phyloP scores from a whole-genome alignment of 1,140 invertebrate species.

The Calephelis nemesis region DNA sequence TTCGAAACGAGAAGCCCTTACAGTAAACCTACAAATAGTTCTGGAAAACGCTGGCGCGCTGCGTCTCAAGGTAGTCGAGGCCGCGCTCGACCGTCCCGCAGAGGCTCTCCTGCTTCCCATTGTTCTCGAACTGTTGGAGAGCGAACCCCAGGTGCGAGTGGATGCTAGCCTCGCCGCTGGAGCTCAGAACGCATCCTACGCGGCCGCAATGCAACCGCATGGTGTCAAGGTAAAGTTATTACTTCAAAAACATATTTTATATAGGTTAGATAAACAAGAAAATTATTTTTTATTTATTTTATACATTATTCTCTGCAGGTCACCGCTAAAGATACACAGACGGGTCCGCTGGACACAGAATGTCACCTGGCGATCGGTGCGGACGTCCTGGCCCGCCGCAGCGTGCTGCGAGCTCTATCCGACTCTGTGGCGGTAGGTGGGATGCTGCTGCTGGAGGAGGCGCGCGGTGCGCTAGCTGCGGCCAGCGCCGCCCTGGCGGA shows the following conservation, averaged over 20 bases:
- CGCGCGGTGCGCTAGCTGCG: slow-evolving; percentile 77
- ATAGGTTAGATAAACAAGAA: not conserved
- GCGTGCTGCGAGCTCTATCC: slow-evolving; percentile 80
- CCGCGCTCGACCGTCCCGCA: slow-evolving; percentile 81
- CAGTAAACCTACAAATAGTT: slow-evolving; percentile 84
- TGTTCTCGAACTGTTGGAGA: slow-evolving; percentile 81
- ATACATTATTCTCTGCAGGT: slow-evolving; percentile 29
- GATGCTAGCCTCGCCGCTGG: slow-evolving; percentile 80
- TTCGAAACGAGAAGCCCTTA: slow-evolving; percentile 82
- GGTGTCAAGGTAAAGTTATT: slow-evolving; percentile 77
- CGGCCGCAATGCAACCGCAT: slow-evolving; percentile 74
- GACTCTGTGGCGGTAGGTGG: slow-evolving; percentile 85
- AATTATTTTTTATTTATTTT: not conserved
- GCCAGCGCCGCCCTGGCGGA: slow-evolving; percentile 61
- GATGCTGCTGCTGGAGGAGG: slow-evolving; percentile 89
- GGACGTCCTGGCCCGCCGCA: slow-evolving; percentile 80
- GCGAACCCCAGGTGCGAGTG: slow-evolving; percentile 84
- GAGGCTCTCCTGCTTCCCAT: slow-evolving; percentile 82
- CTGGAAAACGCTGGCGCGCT: slow-evolving; percentile 88
- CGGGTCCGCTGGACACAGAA: slow-evolving; percentile 81
- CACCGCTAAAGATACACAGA: slow-evolving; percentile 75
- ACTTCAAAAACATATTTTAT: not conserved
- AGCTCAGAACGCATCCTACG: slow-evolving; percentile 65
- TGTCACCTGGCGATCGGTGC: slow-evolving; percentile 83
- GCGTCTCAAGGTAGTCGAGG: slow-evolving; percentile 89